Evolutionary conservation across 2,797 vertebrate species (phyloP).

Genomic region (Ptychobarbus kaznakovi): DNA sequence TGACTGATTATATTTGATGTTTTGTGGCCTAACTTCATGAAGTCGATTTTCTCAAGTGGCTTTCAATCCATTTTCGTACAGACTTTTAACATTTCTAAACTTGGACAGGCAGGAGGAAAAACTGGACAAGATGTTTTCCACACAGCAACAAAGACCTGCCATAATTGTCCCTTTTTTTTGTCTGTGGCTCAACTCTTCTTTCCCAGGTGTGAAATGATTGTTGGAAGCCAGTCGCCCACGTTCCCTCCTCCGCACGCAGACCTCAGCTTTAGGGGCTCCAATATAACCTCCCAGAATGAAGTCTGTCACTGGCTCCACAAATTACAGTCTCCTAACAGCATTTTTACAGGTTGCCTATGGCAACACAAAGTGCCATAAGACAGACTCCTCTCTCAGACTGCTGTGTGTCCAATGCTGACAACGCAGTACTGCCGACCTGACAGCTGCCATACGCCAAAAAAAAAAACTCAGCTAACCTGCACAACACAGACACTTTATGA

Average conservation of each 20-base stretch:
- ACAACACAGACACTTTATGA: constrained; percentile 16
- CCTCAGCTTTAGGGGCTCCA: constrained; percentile 66
- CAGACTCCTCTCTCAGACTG: constrained; percentile 39
- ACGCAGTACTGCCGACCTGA: constrained; percentile 1
- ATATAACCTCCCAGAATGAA: constrained; percentile 49
- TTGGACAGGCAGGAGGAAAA: background rate
- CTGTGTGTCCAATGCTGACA: constrained; percentile 41
- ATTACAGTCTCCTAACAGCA: constrained; percentile 62
- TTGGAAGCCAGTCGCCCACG: constrained; percentile 53
- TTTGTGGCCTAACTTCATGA: background rate
- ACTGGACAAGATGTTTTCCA: constrained; percentile 2
- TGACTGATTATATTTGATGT: background rate
- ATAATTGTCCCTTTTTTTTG: constrained; percentile 49
- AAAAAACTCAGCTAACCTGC: constrained; percentile 18
- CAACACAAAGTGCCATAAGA: constrained; percentile 67
- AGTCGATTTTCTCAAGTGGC: background rate
- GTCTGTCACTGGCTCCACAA: constrained; percentile 71
- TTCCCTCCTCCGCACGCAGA: constrained; percentile 54
- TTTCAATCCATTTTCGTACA: background rate
- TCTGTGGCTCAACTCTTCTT: constrained; percentile 47
- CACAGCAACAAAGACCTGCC: constrained; percentile 19
- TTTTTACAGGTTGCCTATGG: constrained; percentile 67
- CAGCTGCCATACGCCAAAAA: constrained; percentile 13
- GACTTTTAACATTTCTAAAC: constrained; percentile 10
- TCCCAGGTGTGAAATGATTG: constrained; percentile 52